Evolutionary conservation across 1,140 invertebrate species (phyloP), one percentile per base, ranked within the genome.

Genomic region (Bombus soroeensis): DNA sequence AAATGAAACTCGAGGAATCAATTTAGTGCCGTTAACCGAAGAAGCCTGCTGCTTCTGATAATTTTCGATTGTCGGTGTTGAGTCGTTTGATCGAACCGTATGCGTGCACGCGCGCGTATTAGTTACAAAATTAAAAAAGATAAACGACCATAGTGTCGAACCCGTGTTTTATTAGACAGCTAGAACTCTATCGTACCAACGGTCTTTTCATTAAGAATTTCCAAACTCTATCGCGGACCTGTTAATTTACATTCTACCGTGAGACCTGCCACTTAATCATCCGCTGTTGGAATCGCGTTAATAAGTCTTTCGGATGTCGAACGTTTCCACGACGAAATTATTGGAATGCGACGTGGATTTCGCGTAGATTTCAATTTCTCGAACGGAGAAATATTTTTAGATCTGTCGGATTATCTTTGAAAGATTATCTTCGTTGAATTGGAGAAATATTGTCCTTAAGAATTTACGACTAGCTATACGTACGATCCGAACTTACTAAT

Each of bases 161-260:
- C 32, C n/a, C 57, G 62, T 66, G 72, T 86, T 88, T 83, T 84
- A 87, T 86, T 83, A 47, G 72, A 1, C 76, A 10, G 25, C 37
- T 66, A 70, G 37, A 34, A 66, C 37, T 72, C 12, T 64, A 86
- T 80, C 59, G 62, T 59, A 28, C 62, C 81, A 88, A 84, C 64
- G 84, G 81, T 34, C 81, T 62, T 80, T 88, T 88, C 73, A 78
- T 81, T 84, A 83, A 87, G 47, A 25, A 81, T 83, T 53, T 39
- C 66, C 34, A 28, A 71, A 39, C 66, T 83, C 81, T 79, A 79
- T 81, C 71, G 59, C 39, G 41, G 64, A 59, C 37, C 72, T 43
- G 80, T 86, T 39, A 76, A 73, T 88, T 76, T 83, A 70, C 66
- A 34, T 86, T 79, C 76, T 83, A 88, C 57, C 64, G 74, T 25